phyloP scores from a whole-genome alignment of 2,888 invertebrate species.

The Oeneis ivallda region DNA sequence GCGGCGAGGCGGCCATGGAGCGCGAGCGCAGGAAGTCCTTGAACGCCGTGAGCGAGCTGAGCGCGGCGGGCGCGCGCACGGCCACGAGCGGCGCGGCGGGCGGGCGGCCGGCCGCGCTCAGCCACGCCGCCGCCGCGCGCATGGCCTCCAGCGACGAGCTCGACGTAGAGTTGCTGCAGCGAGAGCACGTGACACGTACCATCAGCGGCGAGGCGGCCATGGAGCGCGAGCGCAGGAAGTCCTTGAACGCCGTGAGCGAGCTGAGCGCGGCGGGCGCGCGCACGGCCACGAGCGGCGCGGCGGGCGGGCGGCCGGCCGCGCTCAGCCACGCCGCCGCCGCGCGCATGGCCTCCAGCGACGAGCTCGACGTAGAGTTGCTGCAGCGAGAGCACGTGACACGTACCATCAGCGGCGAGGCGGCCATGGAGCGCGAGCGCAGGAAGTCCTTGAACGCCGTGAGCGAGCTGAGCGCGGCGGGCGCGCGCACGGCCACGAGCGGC shows the following conservation, averaged over 20 bases:
- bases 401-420: constrained; percentile 87
- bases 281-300: constrained; percentile 67
- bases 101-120: constrained; percentile 82
- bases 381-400: constrained; percentile 1
- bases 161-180: constrained; percentile 52
- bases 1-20: constrained; percentile 88
- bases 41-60: constrained; percentile 87
- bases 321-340: constrained; percentile 94
- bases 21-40: constrained; percentile 90
- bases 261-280: constrained; percentile 88
- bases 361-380: constrained; percentile 28
- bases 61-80: constrained; percentile 88
- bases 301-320: constrained; percentile 72
- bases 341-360: constrained; percentile 84
- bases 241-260: constrained; percentile 88
- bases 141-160: constrained; percentile 81
- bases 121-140: constrained; percentile 91
- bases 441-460: constrained; percentile 90
- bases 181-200: constrained; percentile 51
- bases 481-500: constrained; percentile 80
- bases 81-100: constrained; percentile 59
- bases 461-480: constrained; percentile 88
- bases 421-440: constrained; percentile 88
- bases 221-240: constrained; percentile 89
- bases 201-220: constrained; percentile 88